Evolutionary conservation across 2,113 vertebrate genomes (phyloP).

Genomic region (Tiliqua scincoides): DNA sequence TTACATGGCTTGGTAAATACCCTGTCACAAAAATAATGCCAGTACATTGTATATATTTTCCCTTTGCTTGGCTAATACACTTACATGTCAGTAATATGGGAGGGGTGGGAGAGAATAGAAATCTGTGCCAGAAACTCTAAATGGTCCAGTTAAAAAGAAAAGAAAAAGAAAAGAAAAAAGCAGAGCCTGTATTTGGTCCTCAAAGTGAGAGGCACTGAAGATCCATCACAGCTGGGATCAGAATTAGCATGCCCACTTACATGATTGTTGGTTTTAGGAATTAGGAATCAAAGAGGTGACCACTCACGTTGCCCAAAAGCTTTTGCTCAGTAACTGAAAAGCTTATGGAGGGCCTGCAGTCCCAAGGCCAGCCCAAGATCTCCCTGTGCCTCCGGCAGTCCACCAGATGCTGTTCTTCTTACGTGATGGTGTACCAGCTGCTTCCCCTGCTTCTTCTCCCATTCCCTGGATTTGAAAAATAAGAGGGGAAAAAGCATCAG

Average conservation of each 20-base stretch:
- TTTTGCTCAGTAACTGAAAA: background rate
- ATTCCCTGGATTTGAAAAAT: too few relatives aligned
- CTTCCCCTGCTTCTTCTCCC: too few relatives aligned
- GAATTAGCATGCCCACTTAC: background rate
- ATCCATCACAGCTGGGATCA: background rate
- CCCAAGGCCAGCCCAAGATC: background rate
- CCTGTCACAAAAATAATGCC: conserved; percentile 57
- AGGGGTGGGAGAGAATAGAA: background rate
- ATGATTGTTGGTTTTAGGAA: background rate
- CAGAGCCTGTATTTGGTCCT: too few relatives aligned
- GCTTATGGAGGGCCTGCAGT: background rate
- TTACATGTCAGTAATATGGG: background rate
- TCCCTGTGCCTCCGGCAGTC: too few relatives aligned
- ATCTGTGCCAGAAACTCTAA: background rate
- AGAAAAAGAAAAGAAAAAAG: too few relatives aligned
- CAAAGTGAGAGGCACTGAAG: background rate
- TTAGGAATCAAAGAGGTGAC: background rate
- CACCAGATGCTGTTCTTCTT: too few relatives aligned
- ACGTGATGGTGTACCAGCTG: too few relatives aligned
- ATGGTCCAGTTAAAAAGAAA: background rate
- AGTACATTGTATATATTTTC: conserved; percentile 31
- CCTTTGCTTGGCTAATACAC: background rate
- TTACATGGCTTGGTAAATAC: conserved; percentile 35
- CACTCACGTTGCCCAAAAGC: background rate
- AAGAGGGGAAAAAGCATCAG: too few relatives aligned